Base-by-base conservation (phyloP, 2,113 vertebrate species). In the Tychaedon coryphoeus region DNA sequence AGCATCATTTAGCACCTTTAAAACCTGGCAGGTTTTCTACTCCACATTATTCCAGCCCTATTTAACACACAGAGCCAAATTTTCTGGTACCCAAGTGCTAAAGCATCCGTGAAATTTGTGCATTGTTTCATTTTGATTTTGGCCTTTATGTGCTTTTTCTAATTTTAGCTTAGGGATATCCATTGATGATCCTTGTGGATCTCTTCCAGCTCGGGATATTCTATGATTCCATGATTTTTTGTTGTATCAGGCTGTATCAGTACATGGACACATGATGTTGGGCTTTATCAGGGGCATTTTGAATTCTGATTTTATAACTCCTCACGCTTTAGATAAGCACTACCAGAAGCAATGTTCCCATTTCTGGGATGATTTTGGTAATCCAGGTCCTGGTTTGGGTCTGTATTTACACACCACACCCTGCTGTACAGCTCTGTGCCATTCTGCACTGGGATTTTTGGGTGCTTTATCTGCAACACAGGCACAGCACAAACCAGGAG, bases 241-340 rank as follows among this genome's bases (percentile, higher is more conserved):
- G 6, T 8, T 14, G 3, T 4, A 9, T 26, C 19, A 42, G 34
- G 47, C 6, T 74, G 43, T 14, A 6, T 2, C 5, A 3, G 33
- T 2, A 5, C 1, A 8, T 0, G 8, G 19, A 7, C 3, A n/a
- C 4, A 6, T 0, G 6, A 6, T 4, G 7, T 8, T 28, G 31
- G 0, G 4, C 9, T 2, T 17, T 9, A 6, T 16, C 73, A 5
- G 33, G 0, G 31, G 28, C 8, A 3, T 48, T 69, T 24, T 56
- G 8, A 9, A 19, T 19, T 23, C 9, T 28, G 42, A 28, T 76
- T 76, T 56, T 62, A 4, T 7, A 45, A 5, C 26, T 10, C 18
- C 53, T 60, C 33, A 33, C 36, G 13, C 28, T 53, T 69, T 1
- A 5, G 62, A 8, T 7, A 8, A 38, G 33, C 61, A 61, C 14